Percentiles rank a stretch among this genome's conserved stretches.
Evolutionary conservation across 2,888 invertebrate species (phyloP).

Genomic region (Monoplex corrugatus): DNA sequence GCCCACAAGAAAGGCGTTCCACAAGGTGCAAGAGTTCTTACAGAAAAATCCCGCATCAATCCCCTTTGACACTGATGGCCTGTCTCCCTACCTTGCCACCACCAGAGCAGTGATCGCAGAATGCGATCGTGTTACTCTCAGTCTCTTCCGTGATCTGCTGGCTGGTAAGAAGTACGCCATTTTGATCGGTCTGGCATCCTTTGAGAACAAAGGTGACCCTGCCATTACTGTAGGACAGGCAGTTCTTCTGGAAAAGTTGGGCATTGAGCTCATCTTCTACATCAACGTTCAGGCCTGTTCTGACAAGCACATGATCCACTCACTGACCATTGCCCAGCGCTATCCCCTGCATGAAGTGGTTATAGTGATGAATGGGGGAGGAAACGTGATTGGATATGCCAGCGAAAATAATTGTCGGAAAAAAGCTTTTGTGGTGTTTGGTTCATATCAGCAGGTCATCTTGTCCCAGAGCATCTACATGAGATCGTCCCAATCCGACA

Average conservation of each 20-base stretch:
- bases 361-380: slow-evolving; percentile 59
- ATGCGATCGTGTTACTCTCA: slow-evolving; percentile 55
- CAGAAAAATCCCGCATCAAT: neutral
- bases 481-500: neutral
- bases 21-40: neutral
- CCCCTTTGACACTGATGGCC: slow-evolving; percentile 20
- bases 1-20: neutral
- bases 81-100: slow-evolving; percentile 47
- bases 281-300: slow-evolving; percentile 35
- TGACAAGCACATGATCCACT: neutral
- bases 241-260: slow-evolving; percentile 43
- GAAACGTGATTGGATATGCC: slow-evolving; percentile 55
- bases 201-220: slow-evolving; percentile 62
- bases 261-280: slow-evolving; percentile 51
- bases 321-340: neutral
- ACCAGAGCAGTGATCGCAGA: slow-evolving; percentile 54
- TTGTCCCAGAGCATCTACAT: slow-evolving; percentile 52
- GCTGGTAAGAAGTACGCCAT: slow-evolving; percentile 55
- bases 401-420: slow-evolving; percentile 35
- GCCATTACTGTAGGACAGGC: slow-evolving; percentile 58
- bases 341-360: slow-evolving; percentile 49
- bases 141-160: slow-evolving; percentile 50
- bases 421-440: slow-evolving; percentile 34
- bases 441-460: slow-evolving; percentile 35
- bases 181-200: slow-evolving; percentile 54